Evolutionary conservation across 2,797 vertebrate genomes (phyloP), one percentile per base, ranked within the genome.

Genomic region (Hemibagrus guttatus): DNA sequence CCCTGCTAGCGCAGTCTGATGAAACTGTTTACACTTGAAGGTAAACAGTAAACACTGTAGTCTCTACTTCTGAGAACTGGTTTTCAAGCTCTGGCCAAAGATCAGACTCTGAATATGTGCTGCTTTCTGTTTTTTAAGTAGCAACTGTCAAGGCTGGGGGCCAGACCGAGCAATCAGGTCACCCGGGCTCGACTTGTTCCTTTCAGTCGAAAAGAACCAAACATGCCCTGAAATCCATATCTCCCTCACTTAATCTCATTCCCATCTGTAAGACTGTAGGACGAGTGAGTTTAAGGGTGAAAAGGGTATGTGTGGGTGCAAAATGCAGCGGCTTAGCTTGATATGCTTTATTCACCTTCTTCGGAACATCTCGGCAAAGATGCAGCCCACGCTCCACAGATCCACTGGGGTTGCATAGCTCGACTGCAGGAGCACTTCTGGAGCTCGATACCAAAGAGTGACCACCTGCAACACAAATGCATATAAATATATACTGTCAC

Each of bases 321-420:
- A 28, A n/a, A 52, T 35, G 23, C 66, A 64, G 21, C 3, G 4
- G 14, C 49, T 63, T 11, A 46, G 26, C 64, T 68, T 54, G 21
- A 66, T 39, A 58, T 23, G 14, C 19, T 39, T 49, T 26, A 84
- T 95, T 96, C 96, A 97, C 97, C 96, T 97, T 93, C 97, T 95
- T 86, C 96, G 95, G 92, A 97, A 98, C 97, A 98, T 96, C 93
- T 98, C 97, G 83, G 97, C 97, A 92, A 98, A 98, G 94, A 98
- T 97, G 92, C 97, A 98, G 86, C 97, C 97, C 84, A 97, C 96
- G 26, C 97, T 98, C 97, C 97, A 98, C 84, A 98, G 95, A 89
- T 98, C 97, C 86, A 98, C 97, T 2, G 97, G 96, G n/a, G 97
- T 98, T 91, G 97, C 97, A 1, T 98, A 97, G 91, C 97, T 98